Evolutionary conservation across 2,888 invertebrate genomes (phyloP).

Genomic region (Amblyteles armatorius): DNA sequence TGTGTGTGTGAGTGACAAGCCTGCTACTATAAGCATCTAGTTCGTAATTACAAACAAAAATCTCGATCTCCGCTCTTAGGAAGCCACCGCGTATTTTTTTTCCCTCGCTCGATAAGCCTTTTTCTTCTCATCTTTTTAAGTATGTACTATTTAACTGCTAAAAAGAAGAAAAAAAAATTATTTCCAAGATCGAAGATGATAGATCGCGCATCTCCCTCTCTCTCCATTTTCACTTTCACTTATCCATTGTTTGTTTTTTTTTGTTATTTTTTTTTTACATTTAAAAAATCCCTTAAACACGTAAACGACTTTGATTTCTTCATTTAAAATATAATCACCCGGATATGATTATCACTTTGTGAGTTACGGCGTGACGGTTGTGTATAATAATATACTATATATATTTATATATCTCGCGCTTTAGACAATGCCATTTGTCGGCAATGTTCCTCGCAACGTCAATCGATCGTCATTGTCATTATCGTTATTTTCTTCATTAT

Average conservation of each 20-base stretch:
- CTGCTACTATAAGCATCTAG: neutral
- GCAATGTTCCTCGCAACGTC: constrained; percentile 24
- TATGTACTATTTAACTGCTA: constrained; percentile 12
- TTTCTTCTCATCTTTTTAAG: constrained; percentile 11
- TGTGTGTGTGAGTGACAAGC: constrained; percentile 15
- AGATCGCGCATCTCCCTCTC: neutral
- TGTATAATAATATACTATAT: constrained; percentile 46
- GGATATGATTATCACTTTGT: constrained; percentile 70
- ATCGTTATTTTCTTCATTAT: neutral
- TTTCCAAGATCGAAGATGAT: constrained; percentile 24
- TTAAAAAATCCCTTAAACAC: constrained; percentile 44
- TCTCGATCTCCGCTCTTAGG: constrained; percentile 27
- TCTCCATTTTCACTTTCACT: constrained; percentile 13
- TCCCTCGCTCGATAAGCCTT: neutral
- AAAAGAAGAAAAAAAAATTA: constrained; percentile 28
- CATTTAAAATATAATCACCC: constrained; percentile 68
- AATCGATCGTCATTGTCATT: constrained; percentile 10
- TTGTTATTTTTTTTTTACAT: neutral
- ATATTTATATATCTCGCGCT: constrained; percentile 28
- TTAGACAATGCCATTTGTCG: neutral
- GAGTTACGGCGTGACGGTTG: constrained; percentile 62
- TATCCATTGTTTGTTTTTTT: neutral
- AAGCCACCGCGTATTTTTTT: constrained; percentile 33
- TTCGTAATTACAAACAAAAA: constrained; percentile 4
- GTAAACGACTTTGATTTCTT: constrained; percentile 64